Base-by-base conservation (phyloP, 35 echinoderm and acorn worm genomes). In the Ptychodera flava region DNA sequence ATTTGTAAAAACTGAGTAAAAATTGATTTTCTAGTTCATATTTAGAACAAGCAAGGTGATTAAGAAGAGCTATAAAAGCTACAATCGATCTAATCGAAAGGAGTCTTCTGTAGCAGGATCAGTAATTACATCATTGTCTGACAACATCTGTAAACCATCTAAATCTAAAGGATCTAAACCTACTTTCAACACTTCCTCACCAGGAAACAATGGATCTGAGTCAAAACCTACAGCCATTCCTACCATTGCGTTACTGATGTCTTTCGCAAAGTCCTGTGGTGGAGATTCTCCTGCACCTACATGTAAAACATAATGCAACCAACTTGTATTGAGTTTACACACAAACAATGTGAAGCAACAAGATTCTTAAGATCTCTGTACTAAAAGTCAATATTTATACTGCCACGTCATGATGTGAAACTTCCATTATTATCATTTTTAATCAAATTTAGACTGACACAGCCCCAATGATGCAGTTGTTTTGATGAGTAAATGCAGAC, bases 81-180 rank as follows among this genome's bases (percentile, higher is more conserved):
- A 64, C 82, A 83, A 30, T 36, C 82, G 16, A 36, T 99, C 96
- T 36, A 89, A 89, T 35, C 96, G 37, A 82, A 99, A 99, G 80
- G 96, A 99, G 38, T 99, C 96, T 82, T 99, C 96, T 28, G 93
- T 91, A 34, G 93, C 88, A 38, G 91, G 96, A 92, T 99, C 96
- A 77, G 96, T 90, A 15, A 99, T 88, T 15, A 91, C 82, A 88
- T 99, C 91, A 81, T 99, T 94, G 84, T 99, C 93, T 28, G 93
- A 91, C 31, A 99, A 83, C 88, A 99, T 94, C 75, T 94, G 89
- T 31, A 94, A 85, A 80, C 82, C 86, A 35, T 99, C 93, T 28
- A 92, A 86, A 82, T 99, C 96, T 2, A 99, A 83, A 31, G 96
- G 96, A 82, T 94, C 96, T 38, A 99, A 33, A 22, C 45, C 45